Base-by-base conservation (phyloP, 2,888 invertebrate genomes). In the Hydropsyche betteni region DNA sequence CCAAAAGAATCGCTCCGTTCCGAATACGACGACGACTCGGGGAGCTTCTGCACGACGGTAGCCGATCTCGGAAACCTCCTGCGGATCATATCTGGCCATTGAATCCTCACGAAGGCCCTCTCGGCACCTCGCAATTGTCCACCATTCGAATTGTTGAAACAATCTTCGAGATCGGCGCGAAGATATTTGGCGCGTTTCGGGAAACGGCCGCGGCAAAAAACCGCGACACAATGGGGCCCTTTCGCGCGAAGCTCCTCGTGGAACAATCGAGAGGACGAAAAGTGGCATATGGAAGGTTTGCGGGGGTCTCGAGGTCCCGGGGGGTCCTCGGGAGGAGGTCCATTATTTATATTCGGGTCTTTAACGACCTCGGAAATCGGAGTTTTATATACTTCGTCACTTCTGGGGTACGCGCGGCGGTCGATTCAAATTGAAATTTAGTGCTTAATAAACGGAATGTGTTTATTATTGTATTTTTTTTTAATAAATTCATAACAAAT, bases 341-440 rank as follows among this genome's bases (percentile, higher is more conserved):
- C 44, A 44, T 44, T 44, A 44, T 44, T 44, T 44, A 44, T 44
- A 44, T 44, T 44, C 44, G 44, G 44, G 44, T 44, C 72, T 52
- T 64, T 79, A 79, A 79, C 78, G 79, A 78, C 76, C 75, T 75
- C 51, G 71, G 75, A 78, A 78, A 77, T 76, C 74, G 76, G 72
- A 76, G 78, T 76, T 78, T 79, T 78, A 76, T 79, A 75, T 76
- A 79, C 77, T 77, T 79, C 79, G 78, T 78, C 79, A 79, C 79
- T 79, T 79, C 79, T 79, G 79, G 44, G 44, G 78, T 77, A 77
- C 77, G 77, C 64, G 52, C 68, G 36, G 58, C 33, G 61, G 38
- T 34, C 52, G 36, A 16, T 74, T 74, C 74, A 55, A 68, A 74
- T 68, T 74, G 16, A 74, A 68, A 68, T 74, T 72, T 64, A 74